A percentile compares a stretch with the other conserved stretches of the same genome.
phyloP scores from a whole-genome alignment of 2,113 vertebrate species.

The Gymnarchus niloticus region DNA sequence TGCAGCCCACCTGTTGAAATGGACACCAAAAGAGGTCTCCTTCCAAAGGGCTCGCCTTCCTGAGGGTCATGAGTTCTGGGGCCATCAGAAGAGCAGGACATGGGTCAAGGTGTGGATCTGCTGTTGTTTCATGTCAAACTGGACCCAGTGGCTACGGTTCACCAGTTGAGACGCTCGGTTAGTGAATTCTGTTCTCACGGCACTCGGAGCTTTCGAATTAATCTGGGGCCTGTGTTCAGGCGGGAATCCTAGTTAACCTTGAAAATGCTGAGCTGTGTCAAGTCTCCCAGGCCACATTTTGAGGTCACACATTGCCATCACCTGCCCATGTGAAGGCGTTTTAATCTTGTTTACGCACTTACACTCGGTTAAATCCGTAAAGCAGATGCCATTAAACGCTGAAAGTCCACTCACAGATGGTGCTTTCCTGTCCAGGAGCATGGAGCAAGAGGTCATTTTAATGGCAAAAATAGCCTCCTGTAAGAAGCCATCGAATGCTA shows the following conservation, averaged over 20 bases:
- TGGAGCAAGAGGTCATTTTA: conserved; percentile 35
- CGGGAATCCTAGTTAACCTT: not conserved
- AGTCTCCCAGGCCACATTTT: conserved; percentile 40
- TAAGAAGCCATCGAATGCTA: conserved; percentile 30
- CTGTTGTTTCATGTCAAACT: not conserved
- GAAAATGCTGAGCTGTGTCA: not conserved
- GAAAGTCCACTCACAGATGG: conserved; percentile 72
- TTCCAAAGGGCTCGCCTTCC: conserved; percentile 63
- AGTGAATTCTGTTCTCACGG: not conserved
- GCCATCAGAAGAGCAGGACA: not conserved
- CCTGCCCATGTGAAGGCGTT: conserved; percentile 85
- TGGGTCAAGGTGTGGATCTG: not conserved
- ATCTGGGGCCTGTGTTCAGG: not conserved
- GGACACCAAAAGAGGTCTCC: conserved; percentile 57
- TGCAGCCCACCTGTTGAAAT: conserved; percentile 73
- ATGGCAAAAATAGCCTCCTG: conserved; percentile 42
- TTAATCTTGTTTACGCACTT: conserved; percentile 98
- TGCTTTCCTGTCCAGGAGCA: conserved; percentile 65
- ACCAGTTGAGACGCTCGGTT: not conserved
- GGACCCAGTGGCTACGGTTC: not conserved
- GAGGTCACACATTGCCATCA: conserved; percentile 80
- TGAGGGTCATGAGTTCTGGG: not conserved
- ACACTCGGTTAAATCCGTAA: conserved; percentile 82
- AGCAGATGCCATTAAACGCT: conserved; percentile 92
- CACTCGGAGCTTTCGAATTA: not conserved